These are phyloP conservation scores for Choristoneura rosaceana DNA, from an alignment of 2,888 invertebrate genomes.

Conservation along the genomic window DNA sequence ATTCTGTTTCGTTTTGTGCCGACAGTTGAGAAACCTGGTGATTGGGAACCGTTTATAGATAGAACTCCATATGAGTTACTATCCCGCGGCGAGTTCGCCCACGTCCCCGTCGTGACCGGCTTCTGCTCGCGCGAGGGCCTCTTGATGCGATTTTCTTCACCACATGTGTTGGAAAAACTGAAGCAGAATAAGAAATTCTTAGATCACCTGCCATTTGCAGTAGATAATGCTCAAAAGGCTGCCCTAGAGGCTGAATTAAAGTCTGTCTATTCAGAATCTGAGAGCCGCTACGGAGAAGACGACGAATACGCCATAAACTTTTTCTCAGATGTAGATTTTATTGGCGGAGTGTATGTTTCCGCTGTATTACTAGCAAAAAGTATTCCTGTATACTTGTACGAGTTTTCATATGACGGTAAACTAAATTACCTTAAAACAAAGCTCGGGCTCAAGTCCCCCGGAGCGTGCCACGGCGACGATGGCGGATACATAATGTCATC, in stretches of 20 bases:
- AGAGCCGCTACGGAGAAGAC: slow-evolving; percentile 60
- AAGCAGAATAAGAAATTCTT: slow-evolving; percentile 39
- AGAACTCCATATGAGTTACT: slow-evolving; percentile 70
- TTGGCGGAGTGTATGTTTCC: slow-evolving; percentile 69
- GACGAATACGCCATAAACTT: slow-evolving; percentile 76
- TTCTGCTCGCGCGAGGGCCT: slow-evolving; percentile 79
- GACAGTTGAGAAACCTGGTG: slow-evolving; percentile 70
- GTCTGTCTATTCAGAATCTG: slow-evolving; percentile 75
- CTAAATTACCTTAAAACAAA: slow-evolving; percentile 81
- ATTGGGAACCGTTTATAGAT: slow-evolving; percentile 76
- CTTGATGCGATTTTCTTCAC: slow-evolving; percentile 56
- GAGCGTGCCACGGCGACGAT: slow-evolving; percentile 87
- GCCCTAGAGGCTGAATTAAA: slow-evolving; percentile 64
- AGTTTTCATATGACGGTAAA: slow-evolving; percentile 84
- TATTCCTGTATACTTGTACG: slow-evolving; percentile 84
- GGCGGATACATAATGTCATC: slow-evolving; percentile 84
- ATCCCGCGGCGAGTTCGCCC: slow-evolving; percentile 69
- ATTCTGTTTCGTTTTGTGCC: slow-evolving; percentile 81
- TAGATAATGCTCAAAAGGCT: slow-evolving; percentile 46
- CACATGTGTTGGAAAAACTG: slow-evolving; percentile 42
- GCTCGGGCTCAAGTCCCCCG: slow-evolving; percentile 71
- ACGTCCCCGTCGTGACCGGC: slow-evolving; percentile 81
- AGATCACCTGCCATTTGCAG: slow-evolving; percentile 32
- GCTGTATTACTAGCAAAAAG: slow-evolving; percentile 65
- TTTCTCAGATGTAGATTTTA: slow-evolving; percentile 79